phyloP scores from a whole-genome alignment of 2,888 invertebrate species.

The Metellina segmentata region DNA sequence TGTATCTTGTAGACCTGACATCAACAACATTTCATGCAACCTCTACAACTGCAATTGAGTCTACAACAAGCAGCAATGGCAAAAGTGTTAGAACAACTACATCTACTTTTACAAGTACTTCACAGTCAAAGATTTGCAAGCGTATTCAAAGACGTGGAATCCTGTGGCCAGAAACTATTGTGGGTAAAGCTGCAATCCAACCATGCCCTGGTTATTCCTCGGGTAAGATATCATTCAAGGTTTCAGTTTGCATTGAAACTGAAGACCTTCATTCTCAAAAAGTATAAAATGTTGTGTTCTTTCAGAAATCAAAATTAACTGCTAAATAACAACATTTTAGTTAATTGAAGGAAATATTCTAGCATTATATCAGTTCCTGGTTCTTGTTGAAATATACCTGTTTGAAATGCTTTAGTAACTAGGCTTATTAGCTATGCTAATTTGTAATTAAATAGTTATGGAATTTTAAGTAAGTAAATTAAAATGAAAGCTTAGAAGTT shows the following conservation, averaged over 20 bases:
- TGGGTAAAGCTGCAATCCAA: not conserved
- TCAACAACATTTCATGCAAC: not conserved
- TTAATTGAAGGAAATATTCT: not conserved
- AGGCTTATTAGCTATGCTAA: too few relatives aligned
- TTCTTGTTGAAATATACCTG: too few relatives aligned
- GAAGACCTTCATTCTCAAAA: not conserved
- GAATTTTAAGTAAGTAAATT: too few relatives aligned
- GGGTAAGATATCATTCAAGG: not conserved
- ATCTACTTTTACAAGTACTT: not conserved
- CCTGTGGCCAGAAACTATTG: conserved; percentile 53
- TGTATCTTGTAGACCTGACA: too few relatives aligned
- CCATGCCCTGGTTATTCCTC: conserved; percentile 63
- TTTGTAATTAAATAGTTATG: too few relatives aligned
- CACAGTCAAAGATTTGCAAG: not conserved
- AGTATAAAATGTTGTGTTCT: not conserved
- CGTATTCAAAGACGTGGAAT: conserved; percentile 17
- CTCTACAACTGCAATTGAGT: not conserved
- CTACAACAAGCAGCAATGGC: not conserved
- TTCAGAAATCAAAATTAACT: not conserved
- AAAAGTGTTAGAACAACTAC: not conserved
- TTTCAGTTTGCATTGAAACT: too few relatives aligned
- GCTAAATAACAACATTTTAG: not conserved
- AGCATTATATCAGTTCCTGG: too few relatives aligned
- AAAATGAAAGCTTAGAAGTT: too few relatives aligned
- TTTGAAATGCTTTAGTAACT: too few relatives aligned